phyloP scores from a whole-genome alignment of 2,113 vertebrate genomes.

The Coreoperca whiteheadi region DNA sequence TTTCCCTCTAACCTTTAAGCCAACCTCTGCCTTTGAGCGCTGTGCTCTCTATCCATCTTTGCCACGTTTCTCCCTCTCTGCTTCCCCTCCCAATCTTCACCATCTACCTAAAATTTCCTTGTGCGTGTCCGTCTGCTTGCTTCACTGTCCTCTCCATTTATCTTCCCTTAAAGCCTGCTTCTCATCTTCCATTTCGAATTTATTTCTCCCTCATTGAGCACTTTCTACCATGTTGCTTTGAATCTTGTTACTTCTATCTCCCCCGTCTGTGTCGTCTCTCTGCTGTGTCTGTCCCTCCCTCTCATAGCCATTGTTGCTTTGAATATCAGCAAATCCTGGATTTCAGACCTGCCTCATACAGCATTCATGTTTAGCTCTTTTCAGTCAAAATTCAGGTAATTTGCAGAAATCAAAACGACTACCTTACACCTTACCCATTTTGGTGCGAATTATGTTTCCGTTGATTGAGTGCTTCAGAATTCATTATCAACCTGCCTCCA shows the following conservation, averaged over 20 bases:
- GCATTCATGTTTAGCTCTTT: background rate
- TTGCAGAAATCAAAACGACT: background rate
- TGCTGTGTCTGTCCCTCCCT: background rate
- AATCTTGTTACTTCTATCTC: slow-evolving; percentile 24
- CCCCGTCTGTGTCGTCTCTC: background rate
- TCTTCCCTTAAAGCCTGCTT: slow-evolving; percentile 46
- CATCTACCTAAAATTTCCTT: slow-evolving; percentile 59
- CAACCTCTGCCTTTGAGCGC: slow-evolving; percentile 64
- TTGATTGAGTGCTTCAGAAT: slow-evolving; percentile 13
- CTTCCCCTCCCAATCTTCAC: slow-evolving; percentile 56
- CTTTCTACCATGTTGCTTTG: slow-evolving; percentile 44
- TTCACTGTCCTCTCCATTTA: slow-evolving; percentile 64
- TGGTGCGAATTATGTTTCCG: slow-evolving; percentile 20
- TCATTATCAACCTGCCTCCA: slow-evolving; percentile 3
- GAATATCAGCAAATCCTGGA: background rate
- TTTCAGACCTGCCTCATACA: background rate
- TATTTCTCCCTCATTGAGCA: slow-evolving; percentile 47
- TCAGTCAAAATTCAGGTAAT: slow-evolving; percentile 3
- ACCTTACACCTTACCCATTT: background rate
- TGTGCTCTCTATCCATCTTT: slow-evolving; percentile 60
- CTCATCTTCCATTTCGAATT: slow-evolving; percentile 51
- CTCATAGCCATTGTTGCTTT: slow-evolving; percentile 11
- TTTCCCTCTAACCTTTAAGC: slow-evolving; percentile 69
- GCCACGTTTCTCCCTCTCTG: slow-evolving; percentile 27
- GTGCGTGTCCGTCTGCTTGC: slow-evolving; percentile 44